Conservation (phyloP, 2,113 vertebrate genomes). For the Puntigrus tetrazona region DNA sequence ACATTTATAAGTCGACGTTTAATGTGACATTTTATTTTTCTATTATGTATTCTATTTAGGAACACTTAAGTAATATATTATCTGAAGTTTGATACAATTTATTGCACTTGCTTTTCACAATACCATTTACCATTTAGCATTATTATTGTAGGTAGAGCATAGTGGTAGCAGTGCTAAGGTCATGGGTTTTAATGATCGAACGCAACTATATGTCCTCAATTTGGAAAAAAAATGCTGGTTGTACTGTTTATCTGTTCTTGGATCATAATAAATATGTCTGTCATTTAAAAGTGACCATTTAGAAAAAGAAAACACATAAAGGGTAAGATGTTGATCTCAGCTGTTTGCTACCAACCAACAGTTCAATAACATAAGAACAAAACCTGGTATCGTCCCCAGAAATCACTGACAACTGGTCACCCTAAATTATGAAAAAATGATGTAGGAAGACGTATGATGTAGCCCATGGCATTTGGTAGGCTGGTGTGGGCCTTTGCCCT, state of each 20-base stretch:
- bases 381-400: too few species aligned
- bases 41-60: too few species aligned
- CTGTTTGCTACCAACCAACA: neutral
- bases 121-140: neutral
- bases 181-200: neutral
- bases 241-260: too few species aligned
- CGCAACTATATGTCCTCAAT: neutral
- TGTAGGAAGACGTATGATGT: neutral
- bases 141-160: neutral
- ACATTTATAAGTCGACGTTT: too few species aligned
- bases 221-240: neutral
- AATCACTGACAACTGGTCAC: neutral
- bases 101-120: neutral
- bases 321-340: neutral
- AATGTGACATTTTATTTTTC: too few species aligned
- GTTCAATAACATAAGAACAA: neutral
- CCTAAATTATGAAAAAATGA: neutral
- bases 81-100: too few species aligned
- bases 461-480: conserved; percentile 26
- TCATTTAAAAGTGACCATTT: too few species aligned
- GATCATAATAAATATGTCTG: too few species aligned
- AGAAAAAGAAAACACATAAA: too few species aligned
- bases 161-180: neutral
- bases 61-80: too few species aligned
- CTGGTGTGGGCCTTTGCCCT: conserved; percentile 29